Evolutionary conservation across 1,140 invertebrate genomes (phyloP), one percentile per base, ranked within the genome.

Genomic region (Aphidius ervi): DNA sequence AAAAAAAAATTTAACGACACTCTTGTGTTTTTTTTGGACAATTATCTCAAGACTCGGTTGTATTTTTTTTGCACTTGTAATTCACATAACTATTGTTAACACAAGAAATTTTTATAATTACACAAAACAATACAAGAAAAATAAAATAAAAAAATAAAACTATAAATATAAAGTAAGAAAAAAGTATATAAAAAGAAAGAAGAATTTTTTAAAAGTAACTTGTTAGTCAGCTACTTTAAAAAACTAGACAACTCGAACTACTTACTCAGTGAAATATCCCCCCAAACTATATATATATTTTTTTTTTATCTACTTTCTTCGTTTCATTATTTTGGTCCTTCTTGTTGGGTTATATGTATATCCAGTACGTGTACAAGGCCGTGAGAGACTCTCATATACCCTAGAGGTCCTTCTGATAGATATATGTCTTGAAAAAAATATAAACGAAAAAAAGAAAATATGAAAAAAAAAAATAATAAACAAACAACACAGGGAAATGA

Each of bases 191-290:
- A 61, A 64, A 60, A 23, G 9, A 56, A 58, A 58, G 49, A 46
- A 63, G 66, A 68, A 65, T 68, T 73, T 63, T 68, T 71, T 70
- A 74, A 63, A 60, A 65, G 59, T 66, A 67, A 71, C 68, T 71
- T 68, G 70, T 71, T 70, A 70, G 45, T 61, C 49, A 50, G 58
- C 49, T 58, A 67, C 68, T 70, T 64, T 50, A 56, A 56, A 63
- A 65, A 68, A 65, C 66, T 68, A 65, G 67, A 67, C 56, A 64
- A 65, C 62, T 59, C 40, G 45, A 63, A 55, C 58, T 56, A 47
- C 49, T 47, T 46, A 46, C 46, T 46, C n/a, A 5, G 46, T 46
- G 2, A 6, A 46, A 46, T n/a, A 9, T 46, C 2, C 2, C 46
- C 5, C n/a, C 46, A 8, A 46, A 9, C 16, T 46, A 5, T 46